Evolutionary conservation across 2,888 invertebrate genomes (phyloP).

Genomic region (Aporophyla lueneburgensis): DNA sequence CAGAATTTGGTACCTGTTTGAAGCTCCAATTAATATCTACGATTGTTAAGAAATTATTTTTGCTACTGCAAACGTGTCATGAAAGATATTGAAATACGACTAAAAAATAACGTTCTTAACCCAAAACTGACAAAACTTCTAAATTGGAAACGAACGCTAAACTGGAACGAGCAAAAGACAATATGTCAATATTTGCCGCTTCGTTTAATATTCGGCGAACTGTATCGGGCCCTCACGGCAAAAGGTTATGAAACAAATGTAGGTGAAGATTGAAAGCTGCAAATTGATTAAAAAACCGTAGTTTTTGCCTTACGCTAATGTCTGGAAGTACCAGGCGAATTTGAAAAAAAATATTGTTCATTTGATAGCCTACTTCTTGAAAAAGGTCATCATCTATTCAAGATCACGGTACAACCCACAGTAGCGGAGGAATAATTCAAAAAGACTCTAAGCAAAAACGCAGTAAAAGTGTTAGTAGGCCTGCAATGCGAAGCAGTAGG

Average conservation of each 20-base stretch:
- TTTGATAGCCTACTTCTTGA: too few species aligned
- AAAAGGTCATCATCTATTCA: too few species aligned
- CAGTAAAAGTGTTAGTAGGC: too few species aligned
- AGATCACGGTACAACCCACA: too few species aligned
- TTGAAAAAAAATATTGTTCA: too few species aligned
- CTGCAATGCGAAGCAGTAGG: too few species aligned
- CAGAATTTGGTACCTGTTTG: too few species aligned
- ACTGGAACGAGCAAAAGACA: conserved; percentile 18
- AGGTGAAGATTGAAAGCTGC: neutral
- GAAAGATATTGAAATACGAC: conserved; percentile 1
- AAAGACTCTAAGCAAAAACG: too few species aligned
- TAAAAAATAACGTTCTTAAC: conserved; percentile 15
- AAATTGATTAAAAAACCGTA: neutral
- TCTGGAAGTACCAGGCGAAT: too few species aligned
- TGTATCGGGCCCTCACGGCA: neutral
- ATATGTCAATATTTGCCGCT: conserved; percentile 34
- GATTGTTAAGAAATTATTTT: neutral
- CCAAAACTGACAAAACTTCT: neutral
- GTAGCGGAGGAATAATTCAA: too few species aligned
- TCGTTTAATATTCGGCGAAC: conserved; percentile 8
- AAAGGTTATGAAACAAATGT: conserved; percentile 14
- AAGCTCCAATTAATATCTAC: neutral
- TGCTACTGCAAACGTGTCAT: neutral
- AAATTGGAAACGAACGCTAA: conserved; percentile 31
- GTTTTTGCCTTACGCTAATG: too few species aligned